Conservation (phyloP, 2,797 vertebrate species). For the Acanthis flammea region DNA sequence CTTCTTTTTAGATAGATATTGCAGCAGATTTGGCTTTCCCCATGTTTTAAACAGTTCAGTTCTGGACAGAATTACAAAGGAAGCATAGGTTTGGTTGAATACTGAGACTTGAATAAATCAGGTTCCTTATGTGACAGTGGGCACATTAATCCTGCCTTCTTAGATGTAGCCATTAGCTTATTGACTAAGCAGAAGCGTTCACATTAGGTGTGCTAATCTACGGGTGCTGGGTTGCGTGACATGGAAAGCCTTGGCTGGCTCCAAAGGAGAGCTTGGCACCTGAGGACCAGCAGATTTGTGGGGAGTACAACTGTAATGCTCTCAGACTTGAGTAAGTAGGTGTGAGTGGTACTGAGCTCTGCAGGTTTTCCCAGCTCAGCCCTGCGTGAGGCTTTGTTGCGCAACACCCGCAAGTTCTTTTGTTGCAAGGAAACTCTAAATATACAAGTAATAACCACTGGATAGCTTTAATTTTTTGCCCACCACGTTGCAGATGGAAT, state of each 20-base stretch:
- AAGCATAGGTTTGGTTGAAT: not conserved
- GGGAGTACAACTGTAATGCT: not conserved
- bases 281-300: not conserved
- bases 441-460: not conserved
- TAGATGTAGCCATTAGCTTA: not conserved
- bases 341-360: not conserved
- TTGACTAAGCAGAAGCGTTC: not conserved
- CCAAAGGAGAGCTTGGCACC: not conserved
- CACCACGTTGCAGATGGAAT: not conserved
- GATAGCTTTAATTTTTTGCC: not conserved
- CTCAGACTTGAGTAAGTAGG: not conserved
- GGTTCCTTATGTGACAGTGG: not conserved
- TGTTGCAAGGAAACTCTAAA: not conserved
- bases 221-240: accelerated
- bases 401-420: accelerated
- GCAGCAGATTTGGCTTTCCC: not conserved
- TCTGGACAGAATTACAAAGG: not conserved
- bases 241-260: not conserved
- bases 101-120: not conserved
- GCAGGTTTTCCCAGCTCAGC: not conserved
- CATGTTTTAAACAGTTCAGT: not conserved
- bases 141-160: not conserved
- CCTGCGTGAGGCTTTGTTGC: not conserved
- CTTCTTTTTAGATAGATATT: not conserved
- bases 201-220: not conserved